A percentile compares a stretch with the other conserved stretches of the same genome.
Conservation (phyloP, 2,888 invertebrate genomes). For the Leptopilina drosophilae region DNA sequence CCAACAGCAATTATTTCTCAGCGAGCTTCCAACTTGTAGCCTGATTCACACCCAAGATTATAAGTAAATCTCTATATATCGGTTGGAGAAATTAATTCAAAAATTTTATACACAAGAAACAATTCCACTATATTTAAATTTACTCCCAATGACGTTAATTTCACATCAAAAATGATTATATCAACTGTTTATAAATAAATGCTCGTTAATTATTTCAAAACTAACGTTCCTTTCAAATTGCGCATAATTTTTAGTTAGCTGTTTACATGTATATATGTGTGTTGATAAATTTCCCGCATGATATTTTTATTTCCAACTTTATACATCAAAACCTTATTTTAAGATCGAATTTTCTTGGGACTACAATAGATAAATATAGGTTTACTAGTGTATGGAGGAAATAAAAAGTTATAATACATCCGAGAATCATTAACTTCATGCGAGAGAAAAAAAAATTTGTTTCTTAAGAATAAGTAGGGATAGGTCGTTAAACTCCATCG, state of each 20-base stretch:
- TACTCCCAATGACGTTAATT: not conserved
- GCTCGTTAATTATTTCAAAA: not conserved
- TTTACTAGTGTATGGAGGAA: not conserved
- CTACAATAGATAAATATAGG: conserved; percentile 17
- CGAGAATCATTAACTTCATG: conserved; percentile 19
- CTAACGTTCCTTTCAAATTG: not conserved
- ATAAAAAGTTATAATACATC: conserved; percentile 22
- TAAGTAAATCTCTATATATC: not conserved
- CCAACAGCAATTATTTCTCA: not conserved
- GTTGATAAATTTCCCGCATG: not conserved
- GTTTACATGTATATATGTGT: too few species aligned
- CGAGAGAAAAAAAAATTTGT: conserved; percentile 9
- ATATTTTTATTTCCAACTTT: not conserved
- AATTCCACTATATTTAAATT: not conserved
- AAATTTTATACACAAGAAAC: not conserved
- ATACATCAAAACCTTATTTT: not conserved
- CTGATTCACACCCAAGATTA: not conserved
- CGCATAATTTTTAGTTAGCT: too few species aligned
- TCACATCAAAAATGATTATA: too few species aligned
- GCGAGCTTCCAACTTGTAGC: not conserved
- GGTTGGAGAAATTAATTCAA: not conserved
- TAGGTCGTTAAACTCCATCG: conserved; percentile 20
- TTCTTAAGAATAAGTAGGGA: conserved; percentile 12
- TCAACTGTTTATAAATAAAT: too few species aligned
- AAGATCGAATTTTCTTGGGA: not conserved